Percentiles rank a stretch among this genome's conserved stretches.
phyloP scores from a whole-genome alignment of 1,140 invertebrate genomes.

The Drosophila kepulauana region DNA sequence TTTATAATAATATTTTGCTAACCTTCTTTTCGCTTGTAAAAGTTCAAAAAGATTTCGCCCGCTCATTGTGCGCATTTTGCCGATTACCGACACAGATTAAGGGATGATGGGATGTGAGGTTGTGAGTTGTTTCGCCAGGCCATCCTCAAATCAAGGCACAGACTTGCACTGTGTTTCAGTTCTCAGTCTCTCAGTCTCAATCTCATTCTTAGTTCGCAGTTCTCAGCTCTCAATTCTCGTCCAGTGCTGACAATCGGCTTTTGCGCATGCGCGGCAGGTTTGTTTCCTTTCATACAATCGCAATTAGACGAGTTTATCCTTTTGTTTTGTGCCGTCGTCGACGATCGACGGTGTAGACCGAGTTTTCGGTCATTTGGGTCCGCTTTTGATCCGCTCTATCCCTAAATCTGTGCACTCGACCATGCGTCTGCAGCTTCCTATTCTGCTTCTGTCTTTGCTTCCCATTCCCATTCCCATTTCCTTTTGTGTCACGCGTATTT shows the following conservation, averaged over 20 bases:
- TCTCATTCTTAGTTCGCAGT: conserved; percentile 16
- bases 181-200: conserved; percentile 16
- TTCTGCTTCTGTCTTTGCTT: conserved; percentile 9
- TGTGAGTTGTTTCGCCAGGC: conserved; percentile 53
- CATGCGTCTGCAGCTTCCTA: conserved; percentile 41
- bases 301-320: conserved; percentile 79
- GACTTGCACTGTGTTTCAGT: background rate
- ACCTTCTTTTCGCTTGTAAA: conserved; percentile 81
- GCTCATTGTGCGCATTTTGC: conserved; percentile 63
- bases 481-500: conserved; percentile 79
- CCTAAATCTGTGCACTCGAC: conserved; percentile 82
- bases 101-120: conserved; percentile 47
- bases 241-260: conserved; percentile 54
- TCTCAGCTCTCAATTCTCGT: conserved; percentile 16
- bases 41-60: conserved; percentile 83
- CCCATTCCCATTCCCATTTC: conserved; percentile 20
- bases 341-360: conserved; percentile 46
- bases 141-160: background rate
- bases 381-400: conserved; percentile 74
- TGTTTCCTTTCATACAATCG: conserved; percentile 60
- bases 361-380: conserved; percentile 63
- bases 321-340: conserved; percentile 54
- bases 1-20: conserved; percentile 84
- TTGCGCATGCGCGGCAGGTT: conserved; percentile 61
- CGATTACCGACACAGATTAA: conserved; percentile 84